Conservation (phyloP, 2,888 invertebrate species). For the Adineta ricciae region DNA sequence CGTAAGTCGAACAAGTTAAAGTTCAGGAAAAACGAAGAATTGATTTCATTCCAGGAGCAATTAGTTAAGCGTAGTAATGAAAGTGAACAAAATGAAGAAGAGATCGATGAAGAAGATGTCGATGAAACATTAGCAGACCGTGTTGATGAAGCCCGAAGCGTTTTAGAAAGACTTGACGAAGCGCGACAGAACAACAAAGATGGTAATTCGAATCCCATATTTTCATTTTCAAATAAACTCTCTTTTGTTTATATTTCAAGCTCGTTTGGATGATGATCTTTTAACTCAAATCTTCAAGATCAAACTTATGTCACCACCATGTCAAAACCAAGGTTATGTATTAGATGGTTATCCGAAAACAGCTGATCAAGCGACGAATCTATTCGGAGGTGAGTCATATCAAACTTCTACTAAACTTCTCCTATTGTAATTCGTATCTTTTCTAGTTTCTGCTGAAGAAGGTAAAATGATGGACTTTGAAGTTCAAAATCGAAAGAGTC, state of each 20-base stretch:
- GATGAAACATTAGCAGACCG: constrained; percentile 23
- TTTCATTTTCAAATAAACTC: not conserved
- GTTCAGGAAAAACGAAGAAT: not conserved
- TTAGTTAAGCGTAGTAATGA: constrained; percentile 10
- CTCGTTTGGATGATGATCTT: constrained; percentile 30
- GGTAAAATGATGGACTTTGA: not conserved
- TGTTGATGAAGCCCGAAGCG: not conserved
- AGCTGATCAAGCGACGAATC: constrained; percentile 55
- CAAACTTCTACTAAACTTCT: not conserved
- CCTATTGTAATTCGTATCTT: not conserved
- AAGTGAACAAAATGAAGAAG: constrained; percentile 46
- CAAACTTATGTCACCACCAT: constrained; percentile 54
- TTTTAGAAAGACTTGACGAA: constrained; percentile 45
- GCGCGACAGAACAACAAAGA: constrained; percentile 47
- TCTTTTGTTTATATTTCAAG: constrained; percentile 15
- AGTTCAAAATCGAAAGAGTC: not conserved
- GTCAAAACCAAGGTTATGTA: constrained; percentile 66
- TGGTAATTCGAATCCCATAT: constrained; percentile 37
- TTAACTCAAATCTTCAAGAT: constrained; percentile 42
- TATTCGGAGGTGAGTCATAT: constrained; percentile 51
- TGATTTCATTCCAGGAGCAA: constrained; percentile 10
- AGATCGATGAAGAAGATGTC: constrained; percentile 40
- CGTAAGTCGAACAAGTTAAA: not conserved
- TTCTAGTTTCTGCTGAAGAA: constrained; percentile 28
- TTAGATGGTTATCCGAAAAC: constrained; percentile 65